Conservation (phyloP, 2,113 vertebrate genomes). For the Mugil cephalus region DNA sequence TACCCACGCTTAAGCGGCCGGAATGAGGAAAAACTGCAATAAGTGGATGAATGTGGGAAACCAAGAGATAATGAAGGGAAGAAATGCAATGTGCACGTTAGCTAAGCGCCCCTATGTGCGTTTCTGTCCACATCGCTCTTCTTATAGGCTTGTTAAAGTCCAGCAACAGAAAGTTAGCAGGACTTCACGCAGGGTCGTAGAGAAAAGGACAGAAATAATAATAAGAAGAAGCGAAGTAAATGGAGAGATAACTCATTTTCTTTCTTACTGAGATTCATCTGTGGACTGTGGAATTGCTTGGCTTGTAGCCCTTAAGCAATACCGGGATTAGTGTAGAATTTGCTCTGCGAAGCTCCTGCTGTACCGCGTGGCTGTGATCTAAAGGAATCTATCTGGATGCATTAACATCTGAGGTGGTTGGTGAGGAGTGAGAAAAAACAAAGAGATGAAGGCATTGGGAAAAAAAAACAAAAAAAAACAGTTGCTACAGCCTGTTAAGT, state of each 20-base stretch:
- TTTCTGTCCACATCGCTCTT: slow-evolving; percentile 19
- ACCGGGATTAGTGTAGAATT: slow-evolving; percentile 65
- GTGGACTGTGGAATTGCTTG: slow-evolving; percentile 44
- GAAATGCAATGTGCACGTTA: slow-evolving; percentile 41
- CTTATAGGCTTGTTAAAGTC: slow-evolving; percentile 1
- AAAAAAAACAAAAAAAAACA: no score
- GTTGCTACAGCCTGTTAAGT: slow-evolving; percentile 22
- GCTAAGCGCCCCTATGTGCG: background rate
- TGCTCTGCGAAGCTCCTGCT: slow-evolving; percentile 60
- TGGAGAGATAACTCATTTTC: slow-evolving; percentile 45
- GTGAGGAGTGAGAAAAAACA: slow-evolving; percentile 21
- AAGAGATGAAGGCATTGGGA: slow-evolving; percentile 30
- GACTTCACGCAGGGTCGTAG: background rate
- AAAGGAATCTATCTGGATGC: slow-evolving; percentile 58
- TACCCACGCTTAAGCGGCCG: background rate
- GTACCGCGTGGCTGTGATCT: slow-evolving; percentile 51
- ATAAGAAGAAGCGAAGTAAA: slow-evolving; percentile 12
- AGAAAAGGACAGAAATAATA: background rate
- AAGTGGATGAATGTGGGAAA: slow-evolving; percentile 43
- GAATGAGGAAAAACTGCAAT: slow-evolving; percentile 22
- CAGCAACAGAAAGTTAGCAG: background rate
- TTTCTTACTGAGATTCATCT: slow-evolving; percentile 47
- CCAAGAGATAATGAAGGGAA: slow-evolving; percentile 37
- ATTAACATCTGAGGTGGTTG: slow-evolving; percentile 50
- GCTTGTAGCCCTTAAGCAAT: slow-evolving; percentile 74